These are phyloP conservation scores for Andrena fulva DNA, from an alignment of 2,888 invertebrate genomes.

Conservation along the genomic window DNA sequence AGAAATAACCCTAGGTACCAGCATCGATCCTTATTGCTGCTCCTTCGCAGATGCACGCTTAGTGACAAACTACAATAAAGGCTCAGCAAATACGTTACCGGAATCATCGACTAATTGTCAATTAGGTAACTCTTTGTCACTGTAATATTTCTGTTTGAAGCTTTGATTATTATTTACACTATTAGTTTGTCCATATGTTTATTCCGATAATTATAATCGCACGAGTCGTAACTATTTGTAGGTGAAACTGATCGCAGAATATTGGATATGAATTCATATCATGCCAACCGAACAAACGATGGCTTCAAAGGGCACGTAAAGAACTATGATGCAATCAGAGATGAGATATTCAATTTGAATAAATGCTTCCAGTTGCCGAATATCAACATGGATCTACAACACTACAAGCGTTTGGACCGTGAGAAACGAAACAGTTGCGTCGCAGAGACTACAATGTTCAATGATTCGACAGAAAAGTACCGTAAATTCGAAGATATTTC, in stretches of 20 bases:
- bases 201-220: too few relatives aligned
- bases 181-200: too few relatives aligned
- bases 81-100: neutral
- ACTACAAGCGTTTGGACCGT: neutral
- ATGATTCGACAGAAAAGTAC: neutral
- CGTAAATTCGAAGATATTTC: neutral
- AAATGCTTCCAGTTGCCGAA: neutral
- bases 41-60: neutral
- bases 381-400: neutral
- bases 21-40: neutral
- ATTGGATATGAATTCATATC: neutral
- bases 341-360: neutral
- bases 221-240: neutral
- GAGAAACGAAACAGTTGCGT: neutral
- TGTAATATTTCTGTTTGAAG: neutral
- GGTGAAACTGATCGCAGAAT: neutral
- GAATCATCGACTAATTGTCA: neutral
- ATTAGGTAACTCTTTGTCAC: neutral
- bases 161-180: neutral
- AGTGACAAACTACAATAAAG: neutral
- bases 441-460: neutral
- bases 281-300: neutral
- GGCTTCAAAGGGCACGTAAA: neutral
- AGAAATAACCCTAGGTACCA: conserved; percentile 4
- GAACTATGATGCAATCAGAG: neutral